A percentile compares a stretch with the other conserved stretches of the same genome.
These are phyloP conservation scores for Sinocyclocheilus rhinocerous DNA, from an alignment of 2,113 vertebrate species.

Conservation along the genomic window DNA sequence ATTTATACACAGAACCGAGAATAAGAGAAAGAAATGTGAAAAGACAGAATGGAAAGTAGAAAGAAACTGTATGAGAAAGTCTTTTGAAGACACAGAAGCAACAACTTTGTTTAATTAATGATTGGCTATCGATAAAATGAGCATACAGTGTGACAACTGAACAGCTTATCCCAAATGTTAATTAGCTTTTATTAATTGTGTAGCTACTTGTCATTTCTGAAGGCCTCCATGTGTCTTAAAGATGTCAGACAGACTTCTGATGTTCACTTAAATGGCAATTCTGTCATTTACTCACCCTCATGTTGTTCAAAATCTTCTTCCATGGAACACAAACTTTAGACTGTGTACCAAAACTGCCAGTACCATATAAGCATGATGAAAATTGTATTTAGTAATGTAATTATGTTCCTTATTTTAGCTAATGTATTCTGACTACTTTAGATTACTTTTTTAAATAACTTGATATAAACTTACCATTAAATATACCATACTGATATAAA, in stretches of 20 bases:
- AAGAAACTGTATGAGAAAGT: background rate
- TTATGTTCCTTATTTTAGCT: too few relatives aligned
- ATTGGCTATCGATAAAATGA: background rate
- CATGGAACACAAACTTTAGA: background rate
- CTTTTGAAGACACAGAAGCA: background rate
- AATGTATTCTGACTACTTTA: too few relatives aligned
- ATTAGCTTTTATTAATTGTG: background rate
- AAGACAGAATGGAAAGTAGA: background rate
- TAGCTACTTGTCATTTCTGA: background rate
- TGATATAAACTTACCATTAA: too few relatives aligned
- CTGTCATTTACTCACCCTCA: background rate
- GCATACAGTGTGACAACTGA: background rate
- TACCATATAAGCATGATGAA: too few relatives aligned
- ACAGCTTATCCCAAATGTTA: slow-evolving; percentile 5
- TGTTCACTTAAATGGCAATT: background rate
- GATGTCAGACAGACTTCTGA: background rate
- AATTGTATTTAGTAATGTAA: too few relatives aligned
- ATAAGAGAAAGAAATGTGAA: background rate
- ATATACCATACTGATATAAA: too few relatives aligned
- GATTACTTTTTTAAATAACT: too few relatives aligned
- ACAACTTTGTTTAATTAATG: background rate
- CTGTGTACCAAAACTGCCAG: too few relatives aligned
- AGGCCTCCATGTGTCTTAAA: background rate
- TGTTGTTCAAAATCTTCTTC: background rate
- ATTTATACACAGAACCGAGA: background rate